Evolutionary conservation across 2,888 invertebrate species (phyloP), one percentile per base, ranked within the genome.

Genomic region (Leptinotarsa tumamoca): DNA sequence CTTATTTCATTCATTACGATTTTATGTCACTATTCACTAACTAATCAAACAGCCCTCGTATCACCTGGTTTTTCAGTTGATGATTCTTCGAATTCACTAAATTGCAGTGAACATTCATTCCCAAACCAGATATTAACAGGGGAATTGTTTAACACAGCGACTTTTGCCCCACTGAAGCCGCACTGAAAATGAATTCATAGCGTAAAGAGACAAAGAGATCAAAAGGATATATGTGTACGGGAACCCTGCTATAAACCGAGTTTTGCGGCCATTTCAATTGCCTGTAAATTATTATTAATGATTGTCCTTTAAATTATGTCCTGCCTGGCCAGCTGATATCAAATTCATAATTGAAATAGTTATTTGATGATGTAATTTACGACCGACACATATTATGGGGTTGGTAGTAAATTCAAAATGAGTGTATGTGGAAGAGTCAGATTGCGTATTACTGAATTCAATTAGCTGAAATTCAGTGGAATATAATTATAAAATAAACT

Each of bases 251-350:
- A 58, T 58, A 70, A 58, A 70, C 58, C 70, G 21, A 27, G 50
- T 33, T 58, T 58, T 70, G 70, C 43, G 70, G 49, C 18, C 21
- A 49, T 61, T 58, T 70, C 43, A 70, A 70, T 70, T 18, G 70
- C 58, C 70, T 58, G 70, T 70, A 61, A 70, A 70, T 58, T 58
- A 70, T 50, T 58, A 56, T 51, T 68, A 68, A 68, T 68, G 68
- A 27, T 52, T 21, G 69, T 69, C 56, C 56, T 33, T 2, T 33
- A 43, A 69, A 69, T 69, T 43, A 54, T 69, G n/a, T 33, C 52
- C 68, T 68, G 23, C n/a, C 68, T 54, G 51, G 68, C 27, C 51
- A 51, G 49, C 14, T 63, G 33, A 63, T 63, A 63, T 43, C 33
- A 63, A 43, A 63, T n/a, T 63, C n/a, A 43, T 63, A 63, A 63